A percentile compares a stretch with the other conserved stretches of the same genome.
Evolutionary conservation across 2,888 invertebrate species (phyloP).

Genomic region (Xanthorhoe spadicearia): DNA sequence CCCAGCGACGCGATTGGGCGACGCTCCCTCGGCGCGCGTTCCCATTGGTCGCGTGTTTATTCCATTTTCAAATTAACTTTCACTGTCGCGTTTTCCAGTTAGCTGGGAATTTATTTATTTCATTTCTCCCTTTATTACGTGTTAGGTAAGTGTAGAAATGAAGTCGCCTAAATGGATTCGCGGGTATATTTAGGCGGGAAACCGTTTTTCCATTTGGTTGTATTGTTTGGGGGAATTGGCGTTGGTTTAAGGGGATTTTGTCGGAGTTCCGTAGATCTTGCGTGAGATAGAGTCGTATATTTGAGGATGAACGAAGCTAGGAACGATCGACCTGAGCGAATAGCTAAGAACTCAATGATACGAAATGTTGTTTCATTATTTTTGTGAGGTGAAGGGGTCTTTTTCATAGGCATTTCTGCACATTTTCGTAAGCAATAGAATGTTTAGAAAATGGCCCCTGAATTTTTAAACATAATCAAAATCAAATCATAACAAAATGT

Average conservation of each 20-base stretch:
- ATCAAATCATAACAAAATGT: too few species aligned
- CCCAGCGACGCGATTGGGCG: slow-evolving; percentile 70
- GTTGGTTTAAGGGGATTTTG: slow-evolving; percentile 29
- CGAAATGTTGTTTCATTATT: slow-evolving; percentile 5
- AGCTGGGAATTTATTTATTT: slow-evolving; percentile 53
- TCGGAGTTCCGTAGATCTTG: slow-evolving; percentile 13
- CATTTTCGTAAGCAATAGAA: too few species aligned
- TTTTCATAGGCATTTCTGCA: neutral
- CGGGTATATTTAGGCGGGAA: slow-evolving; percentile 31
- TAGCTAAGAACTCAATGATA: too few species aligned
- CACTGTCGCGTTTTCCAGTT: slow-evolving; percentile 62
- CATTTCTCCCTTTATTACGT: slow-evolving; percentile 63
- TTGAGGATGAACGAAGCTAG: slow-evolving; percentile 22
- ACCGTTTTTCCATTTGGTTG: slow-evolving; percentile 35
- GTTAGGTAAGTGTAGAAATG: slow-evolving; percentile 47
- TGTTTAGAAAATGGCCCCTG: too few species aligned
- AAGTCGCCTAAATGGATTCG: slow-evolving; percentile 47
- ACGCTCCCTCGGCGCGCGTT: slow-evolving; percentile 65
- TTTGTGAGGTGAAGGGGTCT: neutral
- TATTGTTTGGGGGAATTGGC: slow-evolving; percentile 36
- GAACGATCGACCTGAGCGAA: slow-evolving; percentile 12
- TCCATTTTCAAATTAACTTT: slow-evolving; percentile 85
- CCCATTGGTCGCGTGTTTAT: slow-evolving; percentile 80
- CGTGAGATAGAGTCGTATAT: slow-evolving; percentile 31
- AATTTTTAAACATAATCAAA: too few species aligned